These are phyloP conservation scores for Intoshia linei DNA, from an alignment of 1,140 invertebrate species.

Conservation along the genomic window DNA sequence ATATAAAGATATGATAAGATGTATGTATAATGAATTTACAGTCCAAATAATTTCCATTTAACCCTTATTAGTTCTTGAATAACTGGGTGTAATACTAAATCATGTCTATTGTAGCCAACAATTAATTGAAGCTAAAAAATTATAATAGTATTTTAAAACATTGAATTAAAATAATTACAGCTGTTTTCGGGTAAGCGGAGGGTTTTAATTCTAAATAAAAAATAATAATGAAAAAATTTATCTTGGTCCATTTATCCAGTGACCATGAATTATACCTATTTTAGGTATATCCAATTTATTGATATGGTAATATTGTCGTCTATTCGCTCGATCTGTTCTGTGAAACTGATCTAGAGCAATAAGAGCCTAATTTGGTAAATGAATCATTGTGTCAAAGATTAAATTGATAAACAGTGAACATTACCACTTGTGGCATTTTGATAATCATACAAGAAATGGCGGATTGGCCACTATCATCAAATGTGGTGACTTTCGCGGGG, in stretches of 20 bases:
- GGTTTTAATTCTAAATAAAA: too few relatives aligned
- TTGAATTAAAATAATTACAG: background rate
- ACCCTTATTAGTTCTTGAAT: conserved; percentile 10
- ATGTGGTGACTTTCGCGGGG: conserved; percentile 9
- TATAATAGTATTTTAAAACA: background rate
- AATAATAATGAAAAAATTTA: too few relatives aligned
- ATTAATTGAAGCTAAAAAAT: conserved; percentile 12
- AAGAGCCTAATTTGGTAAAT: conserved; percentile 9
- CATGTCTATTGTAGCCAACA: conserved; percentile 11
- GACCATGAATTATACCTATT: background rate
- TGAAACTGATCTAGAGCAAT: conserved; percentile 15
- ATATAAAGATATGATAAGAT: too few relatives aligned
- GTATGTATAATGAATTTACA: conserved; percentile 8
- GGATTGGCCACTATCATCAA: conserved; percentile 11
- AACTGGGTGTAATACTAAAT: conserved; percentile 12
- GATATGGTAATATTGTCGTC: conserved; percentile 15
- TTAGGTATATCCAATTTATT: conserved; percentile 9
- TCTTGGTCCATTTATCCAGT: conserved; percentile 5
- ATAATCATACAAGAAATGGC: conserved; percentile 16
- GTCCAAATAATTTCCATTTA: conserved; percentile 14
- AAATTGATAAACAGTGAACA: conserved; percentile 3
- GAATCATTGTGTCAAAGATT: background rate
- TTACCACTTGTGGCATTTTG: conserved; percentile 18
- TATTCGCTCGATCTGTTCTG: conserved; percentile 13
- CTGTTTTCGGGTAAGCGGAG: conserved; percentile 1